Evolutionary conservation across 2,797 vertebrate species (phyloP), one percentile per base, ranked within the genome.

Genomic region (Trematomus bernacchii): DNA sequence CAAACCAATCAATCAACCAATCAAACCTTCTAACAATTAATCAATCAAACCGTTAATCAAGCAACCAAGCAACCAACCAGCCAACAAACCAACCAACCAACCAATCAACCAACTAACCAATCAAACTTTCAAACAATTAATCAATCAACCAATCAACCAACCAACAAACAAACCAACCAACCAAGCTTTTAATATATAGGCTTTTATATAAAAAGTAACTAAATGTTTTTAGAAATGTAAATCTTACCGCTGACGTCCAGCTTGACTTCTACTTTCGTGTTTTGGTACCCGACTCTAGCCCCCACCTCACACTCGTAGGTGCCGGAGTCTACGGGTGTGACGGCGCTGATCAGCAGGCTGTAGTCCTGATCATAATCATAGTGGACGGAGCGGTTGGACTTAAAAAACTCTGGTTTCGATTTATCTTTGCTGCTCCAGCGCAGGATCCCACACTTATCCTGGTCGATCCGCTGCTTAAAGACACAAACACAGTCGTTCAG

Each of bases 171-270:
- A 6, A 37, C 33, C 33, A 6, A 8, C 7, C 33, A 37, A 37
- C 7, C 33, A 37, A 37, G 27, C 4, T 27, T 27, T 27, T 27
- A 27, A 27, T 3, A 27, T 27, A 4, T 27, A 27, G 27, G 27
- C 27, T 27, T 27, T 27, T 27, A 27, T 27, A 27, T 4, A 27
- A 37, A 37, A 37, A 37, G 33, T 6, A 37, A 37, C 33, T 7
- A 2, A 37, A 9, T 37, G 6, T 9, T 27, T 37, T 37, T 37
- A 37, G 33, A 37, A 37, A 37, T 37, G 33, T 37, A 8, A 6
- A 37, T 37, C 83, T 77, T 83, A 96, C 95, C 94, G 6, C 73
- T 1, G 27, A 95, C 79, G 0, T 0, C 72, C 3, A 96, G 82
- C 2, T 1, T 0, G 40, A 94, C 50, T 0, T 0, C 0, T 0